Evolutionary conservation across 1,140 invertebrate genomes (phyloP), one percentile per base, ranked within the genome.

Genomic region (Drosophila pallidifrons): DNA sequence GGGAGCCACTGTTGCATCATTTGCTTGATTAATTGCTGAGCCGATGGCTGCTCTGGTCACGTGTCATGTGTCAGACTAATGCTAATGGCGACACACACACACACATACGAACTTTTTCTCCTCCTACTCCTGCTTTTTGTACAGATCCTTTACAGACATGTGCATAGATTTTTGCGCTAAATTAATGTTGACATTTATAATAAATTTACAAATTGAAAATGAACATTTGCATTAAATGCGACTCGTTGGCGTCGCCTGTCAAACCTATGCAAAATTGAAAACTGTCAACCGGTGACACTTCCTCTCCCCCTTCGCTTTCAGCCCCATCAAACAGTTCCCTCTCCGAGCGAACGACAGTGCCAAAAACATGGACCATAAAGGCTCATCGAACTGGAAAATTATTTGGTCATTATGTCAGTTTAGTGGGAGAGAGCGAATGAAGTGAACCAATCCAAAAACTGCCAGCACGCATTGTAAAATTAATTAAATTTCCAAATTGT

Each of bases 381-480:
- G 58, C 60, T 71, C 85, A 89, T 71, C 75, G 74, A 89, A 83
- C 80, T 88, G 85, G 83, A 88, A 88, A 88, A 88, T 88, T 88
- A 81, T 89, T 89, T 88, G 83, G 83, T 83, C 83, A 88, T 88
- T 89, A 88, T 89, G 85, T 88, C 83, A 89, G 88, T 83, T 88
- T 81, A 82, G 85, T 54, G 75, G 77, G 11, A 41, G 20, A 16
- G 66, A 41, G 20, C 30, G 66, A 54, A 59, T 60, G 32, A 63
- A 46, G 68, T 57, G 61, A 71, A 57, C 68, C 61, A 66, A 49
- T 45, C 55, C 45, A 52, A 77, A 72, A 77, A 63, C 38, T 51
- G 55, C 54, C 66, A 57, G 60, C 38, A 54, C 54, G 75, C 66
- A 76, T 88, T 87, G 65, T 82, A 77, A 83, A 87, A 80, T 88